phyloP scores from a whole-genome alignment of 1,140 invertebrate genomes.

The Orchestia grillus region DNA sequence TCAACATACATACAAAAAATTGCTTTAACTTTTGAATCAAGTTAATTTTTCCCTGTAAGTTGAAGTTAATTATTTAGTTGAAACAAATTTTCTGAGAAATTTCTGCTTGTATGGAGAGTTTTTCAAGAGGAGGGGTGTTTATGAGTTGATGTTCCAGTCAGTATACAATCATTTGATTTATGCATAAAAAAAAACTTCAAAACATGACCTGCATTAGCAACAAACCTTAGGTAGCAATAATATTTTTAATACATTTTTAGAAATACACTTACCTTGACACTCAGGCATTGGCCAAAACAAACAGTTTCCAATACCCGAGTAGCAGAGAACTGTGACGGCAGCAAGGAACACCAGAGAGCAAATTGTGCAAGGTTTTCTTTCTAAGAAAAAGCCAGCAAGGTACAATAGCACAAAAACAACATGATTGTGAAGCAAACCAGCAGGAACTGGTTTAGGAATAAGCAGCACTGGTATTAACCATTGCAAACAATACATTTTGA shows the following conservation, averaged over 20 bases:
- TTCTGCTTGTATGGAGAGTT: too few relatives aligned
- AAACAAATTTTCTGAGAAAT: too few relatives aligned
- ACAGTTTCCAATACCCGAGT: conserved; percentile 94
- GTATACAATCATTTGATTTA: too few relatives aligned
- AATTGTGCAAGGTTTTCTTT: conserved; percentile 96
- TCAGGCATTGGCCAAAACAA: conserved; percentile 80
- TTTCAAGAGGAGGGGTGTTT: too few relatives aligned
- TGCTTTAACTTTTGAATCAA: too few relatives aligned
- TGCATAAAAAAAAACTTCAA: too few relatives aligned
- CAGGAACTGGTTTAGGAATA: conserved; percentile 96
- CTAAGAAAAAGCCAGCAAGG: conserved; percentile 82
- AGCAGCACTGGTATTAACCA: conserved; percentile 96
- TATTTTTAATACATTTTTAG: too few relatives aligned
- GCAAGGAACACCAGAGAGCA: conserved; percentile 90
- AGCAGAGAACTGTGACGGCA: conserved; percentile 93
- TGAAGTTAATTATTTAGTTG: too few relatives aligned
- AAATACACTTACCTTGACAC: conserved; percentile 62
- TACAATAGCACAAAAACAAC: conserved; percentile 97
- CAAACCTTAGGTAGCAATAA: neutral
- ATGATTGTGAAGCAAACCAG: conserved; percentile 93
- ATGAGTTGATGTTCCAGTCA: too few relatives aligned
- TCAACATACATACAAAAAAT: too few relatives aligned
- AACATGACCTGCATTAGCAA: too few relatives aligned
- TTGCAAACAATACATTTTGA: conserved; percentile 95
- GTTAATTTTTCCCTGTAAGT: too few relatives aligned